Conservation (phyloP, 1,140 invertebrate species). For the Microvelia longipes region DNA sequence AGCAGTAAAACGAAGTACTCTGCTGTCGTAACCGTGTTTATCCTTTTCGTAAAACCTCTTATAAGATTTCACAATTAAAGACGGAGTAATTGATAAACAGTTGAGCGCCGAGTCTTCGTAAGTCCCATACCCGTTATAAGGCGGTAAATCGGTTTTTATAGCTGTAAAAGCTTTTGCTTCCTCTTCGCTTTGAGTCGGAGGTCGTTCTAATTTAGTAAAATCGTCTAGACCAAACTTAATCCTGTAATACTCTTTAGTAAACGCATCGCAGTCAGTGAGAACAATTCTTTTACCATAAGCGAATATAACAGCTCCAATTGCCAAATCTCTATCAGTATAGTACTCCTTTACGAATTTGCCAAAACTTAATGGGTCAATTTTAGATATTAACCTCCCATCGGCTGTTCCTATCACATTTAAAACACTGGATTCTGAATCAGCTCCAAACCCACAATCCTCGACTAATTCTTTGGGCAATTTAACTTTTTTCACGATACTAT, state of each 20-base stretch:
- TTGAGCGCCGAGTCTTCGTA: slow-evolving; percentile 77
- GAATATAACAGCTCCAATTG: slow-evolving; percentile 60
- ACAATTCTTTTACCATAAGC: slow-evolving; percentile 65
- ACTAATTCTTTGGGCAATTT: slow-evolving; percentile 57
- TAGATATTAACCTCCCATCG: slow-evolving; percentile 37
- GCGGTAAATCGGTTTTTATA: slow-evolving; percentile 41
- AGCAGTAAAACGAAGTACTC: slow-evolving; percentile 62
- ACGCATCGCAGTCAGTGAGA: slow-evolving; percentile 68
- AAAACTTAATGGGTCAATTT: slow-evolving; percentile 40
- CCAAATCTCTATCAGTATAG: slow-evolving; percentile 57
- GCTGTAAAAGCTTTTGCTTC: background rate
- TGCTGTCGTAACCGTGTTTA: slow-evolving; percentile 47
- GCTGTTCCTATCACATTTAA: slow-evolving; percentile 50
- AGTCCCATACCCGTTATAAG: slow-evolving; percentile 75
- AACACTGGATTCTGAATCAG: slow-evolving; percentile 40
- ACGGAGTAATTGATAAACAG: slow-evolving; percentile 32
- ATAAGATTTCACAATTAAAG: slow-evolving; percentile 11
- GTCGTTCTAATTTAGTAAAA: slow-evolving; percentile 28
- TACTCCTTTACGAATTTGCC: slow-evolving; percentile 36
- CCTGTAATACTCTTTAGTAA: slow-evolving; percentile 75
- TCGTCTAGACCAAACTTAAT: slow-evolving; percentile 39
- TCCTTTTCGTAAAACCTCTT: slow-evolving; percentile 18
- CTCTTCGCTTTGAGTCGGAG: slow-evolving; percentile 14
- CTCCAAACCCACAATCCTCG: slow-evolving; percentile 33
- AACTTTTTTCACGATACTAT: slow-evolving; percentile 45